phyloP scores from a whole-genome alignment of 2,113 vertebrate genomes.

The Polypterus senegalus region DNA sequence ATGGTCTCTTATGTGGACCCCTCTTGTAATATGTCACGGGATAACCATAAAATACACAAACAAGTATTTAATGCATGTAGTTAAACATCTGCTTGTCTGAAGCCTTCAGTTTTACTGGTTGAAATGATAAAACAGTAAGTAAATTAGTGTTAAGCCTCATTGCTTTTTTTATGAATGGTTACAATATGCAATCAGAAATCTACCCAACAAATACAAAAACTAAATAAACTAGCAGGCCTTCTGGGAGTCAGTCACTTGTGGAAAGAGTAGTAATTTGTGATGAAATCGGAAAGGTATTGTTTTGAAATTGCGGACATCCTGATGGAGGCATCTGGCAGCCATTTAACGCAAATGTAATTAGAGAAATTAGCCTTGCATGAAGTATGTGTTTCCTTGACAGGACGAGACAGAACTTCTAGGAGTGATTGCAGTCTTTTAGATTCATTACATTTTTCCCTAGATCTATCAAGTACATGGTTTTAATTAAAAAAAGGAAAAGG shows the following conservation, averaged over 20 bases:
- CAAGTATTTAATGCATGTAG: too few relatives aligned
- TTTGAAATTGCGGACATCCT: conserved; percentile 43
- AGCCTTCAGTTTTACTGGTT: too few relatives aligned
- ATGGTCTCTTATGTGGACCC: too few relatives aligned
- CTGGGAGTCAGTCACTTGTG: conserved; percentile 32
- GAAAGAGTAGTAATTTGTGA: conserved; percentile 28
- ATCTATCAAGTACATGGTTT: conserved; percentile 29
- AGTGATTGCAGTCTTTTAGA: conserved; percentile 29
- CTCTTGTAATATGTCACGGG: too few relatives aligned
- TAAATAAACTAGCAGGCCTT: conserved; percentile 37
- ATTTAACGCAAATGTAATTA: conserved; percentile 61
- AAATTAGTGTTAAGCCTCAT: too few relatives aligned
- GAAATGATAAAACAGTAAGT: too few relatives aligned
- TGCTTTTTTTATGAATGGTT: conserved; percentile 22
- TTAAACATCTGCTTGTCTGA: too few relatives aligned
- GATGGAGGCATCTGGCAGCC: conserved; percentile 48
- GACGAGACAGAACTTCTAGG: conserved; percentile 44
- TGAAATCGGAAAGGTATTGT: conserved; percentile 37
- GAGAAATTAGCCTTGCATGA: conserved; percentile 57
- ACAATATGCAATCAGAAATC: conserved; percentile 24
- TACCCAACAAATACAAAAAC: conserved; percentile 41
- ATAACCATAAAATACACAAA: too few relatives aligned
- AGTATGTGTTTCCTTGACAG: conserved; percentile 53
- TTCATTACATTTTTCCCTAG: conserved; percentile 16
- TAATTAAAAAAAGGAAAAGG: conserved; percentile 20